phyloP scores from a whole-genome alignment of 2,797 vertebrate species.

The Synaphobranchus kaupii region DNA sequence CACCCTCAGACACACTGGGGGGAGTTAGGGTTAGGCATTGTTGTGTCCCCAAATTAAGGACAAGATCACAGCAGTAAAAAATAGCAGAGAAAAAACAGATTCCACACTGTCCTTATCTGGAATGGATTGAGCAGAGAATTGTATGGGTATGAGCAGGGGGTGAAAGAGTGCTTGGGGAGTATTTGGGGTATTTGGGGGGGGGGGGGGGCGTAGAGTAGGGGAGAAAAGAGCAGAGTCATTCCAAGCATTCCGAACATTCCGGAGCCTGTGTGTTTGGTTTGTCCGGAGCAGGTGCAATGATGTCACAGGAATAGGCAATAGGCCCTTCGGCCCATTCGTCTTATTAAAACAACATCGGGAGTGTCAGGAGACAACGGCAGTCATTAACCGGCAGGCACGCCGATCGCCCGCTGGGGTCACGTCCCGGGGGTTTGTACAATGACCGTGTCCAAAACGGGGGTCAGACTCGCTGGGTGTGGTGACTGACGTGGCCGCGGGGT shows the following conservation, averaged over 20 bases:
- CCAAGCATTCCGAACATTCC: background rate
- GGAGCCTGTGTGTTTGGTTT: background rate
- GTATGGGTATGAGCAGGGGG: too few relatives aligned
- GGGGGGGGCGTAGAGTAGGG: background rate
- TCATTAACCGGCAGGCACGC: background rate
- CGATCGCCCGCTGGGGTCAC: background rate
- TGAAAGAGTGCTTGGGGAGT: too few relatives aligned
- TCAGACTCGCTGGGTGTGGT: background rate
- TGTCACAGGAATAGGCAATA: background rate
- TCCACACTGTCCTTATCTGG: background rate
- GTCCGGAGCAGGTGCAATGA: conserved; percentile 11
- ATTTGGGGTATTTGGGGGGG: too few relatives aligned
- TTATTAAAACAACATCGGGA: background rate
- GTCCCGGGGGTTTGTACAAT: background rate
- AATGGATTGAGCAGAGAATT: background rate
- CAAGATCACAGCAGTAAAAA: background rate
- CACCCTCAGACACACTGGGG: too few relatives aligned
- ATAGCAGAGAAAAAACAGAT: background rate
- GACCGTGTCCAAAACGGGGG: background rate
- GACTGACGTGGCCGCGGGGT: background rate
- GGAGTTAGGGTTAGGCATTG: too few relatives aligned
- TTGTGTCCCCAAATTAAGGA: background rate
- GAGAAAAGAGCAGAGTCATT: background rate
- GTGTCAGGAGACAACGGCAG: background rate
- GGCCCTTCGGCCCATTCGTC: background rate